Evolutionary conservation across 2,888 invertebrate genomes (phyloP).

Genomic region (Germaria angustata): DNA sequence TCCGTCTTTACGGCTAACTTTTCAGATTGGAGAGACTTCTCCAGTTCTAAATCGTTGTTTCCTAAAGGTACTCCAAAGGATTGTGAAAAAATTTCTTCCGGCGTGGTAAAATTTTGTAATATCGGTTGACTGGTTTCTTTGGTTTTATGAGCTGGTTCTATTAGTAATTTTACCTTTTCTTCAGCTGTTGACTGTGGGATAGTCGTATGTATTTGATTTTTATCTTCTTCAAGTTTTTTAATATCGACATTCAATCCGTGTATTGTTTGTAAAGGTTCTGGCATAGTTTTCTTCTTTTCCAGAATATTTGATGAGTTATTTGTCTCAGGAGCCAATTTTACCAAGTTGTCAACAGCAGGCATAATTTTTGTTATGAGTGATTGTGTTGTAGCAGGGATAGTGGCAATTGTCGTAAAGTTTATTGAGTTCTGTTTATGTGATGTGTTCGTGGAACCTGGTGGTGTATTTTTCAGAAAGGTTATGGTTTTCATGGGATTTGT

Average conservation of each 20-base stretch:
- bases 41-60: background rate
- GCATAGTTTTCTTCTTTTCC: background rate
- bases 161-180: background rate
- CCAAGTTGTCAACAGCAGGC: background rate
- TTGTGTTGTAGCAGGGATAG: background rate
- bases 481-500: background rate
- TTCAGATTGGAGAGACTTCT: background rate
- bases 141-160: background rate
- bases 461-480: background rate
- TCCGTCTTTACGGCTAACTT: background rate
- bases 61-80: background rate
- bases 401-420: background rate
- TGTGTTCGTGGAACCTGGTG: slow-evolving; percentile 12
- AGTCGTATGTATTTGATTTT: background rate
- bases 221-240: background rate
- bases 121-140: background rate
- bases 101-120: background rate
- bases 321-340: background rate
- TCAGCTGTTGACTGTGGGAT: no score
- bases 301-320: background rate
- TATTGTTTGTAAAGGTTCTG: background rate
- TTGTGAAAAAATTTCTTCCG: background rate
- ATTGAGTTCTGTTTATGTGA: slow-evolving; percentile 17
- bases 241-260: background rate
- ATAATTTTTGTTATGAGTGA: background rate